Conservation (phyloP, 2,888 invertebrate genomes). For the Megamerina dolium region DNA sequence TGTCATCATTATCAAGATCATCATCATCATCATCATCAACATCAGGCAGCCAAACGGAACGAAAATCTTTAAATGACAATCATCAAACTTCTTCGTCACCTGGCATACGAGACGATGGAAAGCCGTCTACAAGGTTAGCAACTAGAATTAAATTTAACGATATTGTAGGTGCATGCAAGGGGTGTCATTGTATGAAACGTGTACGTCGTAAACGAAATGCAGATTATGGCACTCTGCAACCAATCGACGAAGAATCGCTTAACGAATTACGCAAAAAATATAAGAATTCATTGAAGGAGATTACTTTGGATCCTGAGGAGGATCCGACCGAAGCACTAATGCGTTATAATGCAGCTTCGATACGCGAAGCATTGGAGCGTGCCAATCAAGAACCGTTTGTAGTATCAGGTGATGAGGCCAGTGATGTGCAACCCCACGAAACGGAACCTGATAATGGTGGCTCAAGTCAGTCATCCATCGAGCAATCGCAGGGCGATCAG, state of each 20-base stretch:
- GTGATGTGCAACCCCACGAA: background rate
- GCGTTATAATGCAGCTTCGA: conserved; percentile 42
- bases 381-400: conserved; percentile 36
- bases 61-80: too few species aligned
- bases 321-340: conserved; percentile 40
- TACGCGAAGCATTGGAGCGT: conserved; percentile 36
- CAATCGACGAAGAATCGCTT: conserved; percentile 38
- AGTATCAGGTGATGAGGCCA: conserved; percentile 20
- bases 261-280: conserved; percentile 37
- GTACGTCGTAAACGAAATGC: conserved; percentile 24
- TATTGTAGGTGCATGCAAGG: conserved; percentile 14
- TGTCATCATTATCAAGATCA: background rate
- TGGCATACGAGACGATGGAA: conserved; percentile 3
- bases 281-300: conserved; percentile 38
- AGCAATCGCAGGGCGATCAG: background rate
- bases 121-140: conserved; percentile 26
- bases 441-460: too few species aligned
- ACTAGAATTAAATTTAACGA: conserved; percentile 17
- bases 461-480: background rate
- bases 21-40: too few species aligned
- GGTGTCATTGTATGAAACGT: background rate
- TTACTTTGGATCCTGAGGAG: conserved; percentile 41
- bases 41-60: too few species aligned
- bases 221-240: conserved; percentile 34
- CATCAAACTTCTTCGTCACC: background rate